Conservation (phyloP, 2,113 vertebrate genomes). For the Castor canadensis region DNA sequence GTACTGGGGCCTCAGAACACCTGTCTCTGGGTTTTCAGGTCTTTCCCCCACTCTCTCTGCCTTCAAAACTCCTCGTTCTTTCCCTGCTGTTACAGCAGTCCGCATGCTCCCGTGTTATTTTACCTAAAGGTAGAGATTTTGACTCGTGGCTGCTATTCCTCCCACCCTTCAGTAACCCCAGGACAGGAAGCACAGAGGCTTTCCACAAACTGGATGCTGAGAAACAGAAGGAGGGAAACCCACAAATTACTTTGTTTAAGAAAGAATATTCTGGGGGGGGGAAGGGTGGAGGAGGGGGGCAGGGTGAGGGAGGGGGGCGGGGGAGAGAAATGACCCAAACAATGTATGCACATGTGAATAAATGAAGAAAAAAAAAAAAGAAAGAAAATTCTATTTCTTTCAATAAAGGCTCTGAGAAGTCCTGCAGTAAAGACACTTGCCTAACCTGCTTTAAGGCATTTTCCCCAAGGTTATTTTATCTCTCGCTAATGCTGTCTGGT, state of each 20-base stretch:
- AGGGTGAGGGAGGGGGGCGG: too few species aligned
- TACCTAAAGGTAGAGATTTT: background rate
- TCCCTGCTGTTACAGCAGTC: background rate
- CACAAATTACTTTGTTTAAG: background rate
- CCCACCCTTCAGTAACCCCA: background rate
- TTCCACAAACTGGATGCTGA: background rate
- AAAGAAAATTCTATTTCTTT: background rate
- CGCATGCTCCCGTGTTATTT: fast-evolving
- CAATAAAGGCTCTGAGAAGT: background rate
- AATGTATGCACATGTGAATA: too few species aligned
- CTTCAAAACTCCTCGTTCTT: background rate
- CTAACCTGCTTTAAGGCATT: background rate
- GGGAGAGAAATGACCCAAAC: too few species aligned
- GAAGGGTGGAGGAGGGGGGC: too few species aligned
- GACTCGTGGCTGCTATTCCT: background rate
- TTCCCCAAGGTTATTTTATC: background rate
- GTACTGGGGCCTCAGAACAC: background rate
- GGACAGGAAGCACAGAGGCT: fast-evolving
- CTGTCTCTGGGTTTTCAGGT: background rate
- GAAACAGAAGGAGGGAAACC: background rate
- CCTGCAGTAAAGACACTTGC: background rate
- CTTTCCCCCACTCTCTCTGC: background rate
- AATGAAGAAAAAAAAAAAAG: too few species aligned
- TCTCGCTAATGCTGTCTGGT: too few species aligned
- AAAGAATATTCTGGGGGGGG: background rate